Evolutionary conservation across 2,113 vertebrate species (phyloP).

Genomic region (Ondatra zibethicus): DNA sequence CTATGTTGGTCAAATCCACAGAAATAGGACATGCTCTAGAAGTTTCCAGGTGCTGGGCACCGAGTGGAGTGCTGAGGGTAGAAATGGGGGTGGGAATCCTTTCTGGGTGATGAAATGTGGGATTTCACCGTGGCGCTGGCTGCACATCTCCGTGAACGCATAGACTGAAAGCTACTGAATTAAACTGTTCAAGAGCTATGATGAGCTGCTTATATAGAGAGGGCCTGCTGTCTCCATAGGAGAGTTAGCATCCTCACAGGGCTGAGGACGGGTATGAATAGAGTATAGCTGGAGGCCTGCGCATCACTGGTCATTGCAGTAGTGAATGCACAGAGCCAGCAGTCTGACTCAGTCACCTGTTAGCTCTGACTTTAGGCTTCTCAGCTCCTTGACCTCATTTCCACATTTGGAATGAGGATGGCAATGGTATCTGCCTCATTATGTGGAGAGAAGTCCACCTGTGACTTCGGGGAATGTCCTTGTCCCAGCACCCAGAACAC

Average conservation of each 20-base stretch:
- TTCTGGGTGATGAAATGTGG: background rate
- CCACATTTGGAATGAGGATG: background rate
- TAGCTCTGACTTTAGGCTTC: background rate
- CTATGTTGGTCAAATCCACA: background rate
- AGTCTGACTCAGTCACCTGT: background rate
- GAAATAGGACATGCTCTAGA: background rate
- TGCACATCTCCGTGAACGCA: background rate
- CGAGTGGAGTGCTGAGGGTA: too few species aligned
- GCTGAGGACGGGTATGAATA: background rate
- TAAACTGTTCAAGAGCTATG: background rate
- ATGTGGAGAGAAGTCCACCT: background rate
- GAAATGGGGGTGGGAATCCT: too few species aligned
- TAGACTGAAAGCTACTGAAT: background rate
- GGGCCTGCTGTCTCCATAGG: background rate
- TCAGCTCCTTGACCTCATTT: background rate
- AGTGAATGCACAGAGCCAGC: background rate
- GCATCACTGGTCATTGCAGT: background rate
- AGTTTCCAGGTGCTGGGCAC: background rate
- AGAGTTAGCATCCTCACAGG: background rate
- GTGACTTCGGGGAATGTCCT: background rate
- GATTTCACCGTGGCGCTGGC: background rate
- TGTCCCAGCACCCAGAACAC: background rate
- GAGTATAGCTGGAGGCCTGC: background rate
- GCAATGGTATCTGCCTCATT: background rate
- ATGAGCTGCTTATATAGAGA: background rate